phyloP scores from a whole-genome alignment of 2,888 invertebrate species.

The Sphinx pinastri region DNA sequence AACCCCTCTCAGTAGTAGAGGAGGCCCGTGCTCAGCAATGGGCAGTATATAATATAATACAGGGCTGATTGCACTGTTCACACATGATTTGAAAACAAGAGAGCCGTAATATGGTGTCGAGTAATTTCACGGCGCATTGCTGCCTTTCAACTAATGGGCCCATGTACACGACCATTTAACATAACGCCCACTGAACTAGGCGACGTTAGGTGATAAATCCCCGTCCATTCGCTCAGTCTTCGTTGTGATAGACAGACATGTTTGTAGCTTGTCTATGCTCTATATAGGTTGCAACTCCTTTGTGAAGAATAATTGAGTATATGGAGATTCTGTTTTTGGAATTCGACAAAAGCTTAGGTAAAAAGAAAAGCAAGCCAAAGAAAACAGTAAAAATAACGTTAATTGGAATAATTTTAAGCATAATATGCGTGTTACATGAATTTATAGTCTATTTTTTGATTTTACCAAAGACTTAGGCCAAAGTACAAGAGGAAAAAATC shows the following conservation, averaged over 20 bases:
- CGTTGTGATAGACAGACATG: slow-evolving; percentile 19
- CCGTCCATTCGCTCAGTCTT: slow-evolving; percentile 6
- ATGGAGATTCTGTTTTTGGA: background rate
- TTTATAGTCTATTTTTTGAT: too few species aligned
- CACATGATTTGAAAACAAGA: background rate
- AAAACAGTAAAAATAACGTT: too few species aligned
- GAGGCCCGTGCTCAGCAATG: too few species aligned
- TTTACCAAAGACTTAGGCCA: too few species aligned
- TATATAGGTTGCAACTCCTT: slow-evolving; percentile 6
- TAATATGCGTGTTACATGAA: too few species aligned
- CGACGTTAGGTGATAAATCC: slow-evolving; percentile 17
- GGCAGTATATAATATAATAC: too few species aligned
- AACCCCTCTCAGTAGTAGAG: too few species aligned
- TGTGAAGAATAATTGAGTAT: background rate
- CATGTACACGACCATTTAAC: slow-evolving; percentile 20
- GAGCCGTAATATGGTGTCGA: background rate
- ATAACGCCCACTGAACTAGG: slow-evolving; percentile 18
- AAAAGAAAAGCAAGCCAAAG: too few species aligned
- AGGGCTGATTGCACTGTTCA: background rate
- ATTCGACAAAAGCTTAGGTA: background rate
- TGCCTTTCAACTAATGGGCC: slow-evolving; percentile 7
- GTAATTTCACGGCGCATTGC: slow-evolving; percentile 17
- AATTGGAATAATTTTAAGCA: too few species aligned
- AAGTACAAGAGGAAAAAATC: too few species aligned
- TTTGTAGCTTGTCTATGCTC: slow-evolving; percentile 18